Percentiles rank a stretch among this genome's conserved stretches.
Conservation (phyloP, 1,140 invertebrate genomes). For the Hypsibius dujardini region DNA sequence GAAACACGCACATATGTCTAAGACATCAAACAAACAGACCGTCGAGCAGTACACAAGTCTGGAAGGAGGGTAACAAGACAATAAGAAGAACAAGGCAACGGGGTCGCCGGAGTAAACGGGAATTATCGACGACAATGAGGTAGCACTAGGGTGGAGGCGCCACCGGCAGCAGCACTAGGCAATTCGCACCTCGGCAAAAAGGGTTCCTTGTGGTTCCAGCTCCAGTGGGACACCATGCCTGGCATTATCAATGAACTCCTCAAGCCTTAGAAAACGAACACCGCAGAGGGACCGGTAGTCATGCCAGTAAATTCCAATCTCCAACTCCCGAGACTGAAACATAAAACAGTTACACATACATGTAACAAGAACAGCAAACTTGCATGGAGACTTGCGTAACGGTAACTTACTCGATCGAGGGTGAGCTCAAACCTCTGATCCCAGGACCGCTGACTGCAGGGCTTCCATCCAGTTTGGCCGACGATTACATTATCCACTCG, state of each 20-base stretch:
- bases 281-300: constrained; percentile 86
- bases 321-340: constrained; percentile 71
- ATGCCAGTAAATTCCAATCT: constrained; percentile 93
- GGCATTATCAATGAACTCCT: constrained; percentile 96
- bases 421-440: constrained; percentile 94
- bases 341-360: constrained; percentile 7
- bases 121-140: no score
- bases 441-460: constrained; percentile 94
- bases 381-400: no score
- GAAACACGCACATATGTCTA: no score
- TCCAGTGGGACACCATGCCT: constrained; percentile 89
- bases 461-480: constrained; percentile 83
- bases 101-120: no score
- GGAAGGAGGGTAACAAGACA: no score
- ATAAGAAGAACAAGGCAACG: no score
- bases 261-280: constrained; percentile 83
- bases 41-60: no score
- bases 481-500: constrained; percentile 93
- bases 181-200: constrained; percentile 70
- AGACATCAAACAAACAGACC: no score
- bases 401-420: constrained; percentile 52
- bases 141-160: no score
- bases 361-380: no score
- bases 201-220: constrained; percentile 84
- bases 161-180: no score